Conservation (phyloP, 2,113 vertebrate genomes). For the Bufo gargarizans region DNA sequence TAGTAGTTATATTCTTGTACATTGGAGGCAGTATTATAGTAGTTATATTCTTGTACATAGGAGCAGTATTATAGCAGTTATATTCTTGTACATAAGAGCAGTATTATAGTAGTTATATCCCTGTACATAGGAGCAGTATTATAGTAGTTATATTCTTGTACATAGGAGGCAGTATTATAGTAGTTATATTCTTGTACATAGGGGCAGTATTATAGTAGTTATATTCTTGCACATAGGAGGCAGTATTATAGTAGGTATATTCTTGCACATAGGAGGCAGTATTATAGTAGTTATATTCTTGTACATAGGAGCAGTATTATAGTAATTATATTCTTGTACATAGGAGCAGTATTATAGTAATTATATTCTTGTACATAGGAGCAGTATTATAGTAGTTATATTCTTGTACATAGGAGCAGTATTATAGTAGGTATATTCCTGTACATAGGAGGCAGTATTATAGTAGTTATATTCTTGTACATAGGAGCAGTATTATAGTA, state of each 20-base stretch:
- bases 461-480: background rate
- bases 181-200: background rate
- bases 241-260: background rate
- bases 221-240: background rate
- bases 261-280: background rate
- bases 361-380: too few species aligned
- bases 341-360: too few species aligned
- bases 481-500: background rate
- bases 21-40: background rate
- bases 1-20: background rate
- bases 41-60: background rate
- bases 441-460: background rate
- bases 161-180: background rate
- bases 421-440: too few species aligned
- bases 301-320: background rate
- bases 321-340: too few species aligned
- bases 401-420: too few species aligned
- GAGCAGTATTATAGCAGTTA: background rate
- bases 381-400: too few species aligned
- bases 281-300: background rate
- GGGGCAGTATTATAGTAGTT: background rate
- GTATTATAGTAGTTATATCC: too few species aligned
- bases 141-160: too few species aligned
- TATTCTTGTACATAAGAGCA: too few species aligned
- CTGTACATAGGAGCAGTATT: too few species aligned